A percentile compares a stretch with the other conserved stretches of the same genome.
Conservation (phyloP, 2,888 invertebrate species). For the Agrilus cyanescens region DNA sequence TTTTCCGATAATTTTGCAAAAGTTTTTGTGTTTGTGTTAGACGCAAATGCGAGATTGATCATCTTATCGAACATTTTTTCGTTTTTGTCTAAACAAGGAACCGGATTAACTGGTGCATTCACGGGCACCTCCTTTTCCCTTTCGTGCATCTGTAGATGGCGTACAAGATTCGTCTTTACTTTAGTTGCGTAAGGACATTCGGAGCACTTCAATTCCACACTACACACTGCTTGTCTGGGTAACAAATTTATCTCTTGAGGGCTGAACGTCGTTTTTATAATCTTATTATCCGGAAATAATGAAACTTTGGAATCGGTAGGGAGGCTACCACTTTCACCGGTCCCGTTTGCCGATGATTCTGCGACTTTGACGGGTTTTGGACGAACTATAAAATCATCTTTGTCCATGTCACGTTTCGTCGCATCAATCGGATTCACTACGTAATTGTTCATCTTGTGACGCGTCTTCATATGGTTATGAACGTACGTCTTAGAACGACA, state of each 20-base stretch:
- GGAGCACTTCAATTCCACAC: conserved; percentile 48
- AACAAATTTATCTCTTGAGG: conserved; percentile 52
- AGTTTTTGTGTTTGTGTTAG: conserved; percentile 22
- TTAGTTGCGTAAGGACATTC: conserved; percentile 58
- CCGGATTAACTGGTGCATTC: conserved; percentile 68
- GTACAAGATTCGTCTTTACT: conserved; percentile 55
- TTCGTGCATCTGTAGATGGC: conserved; percentile 58
- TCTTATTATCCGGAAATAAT: neutral
- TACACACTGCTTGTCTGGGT: conserved; percentile 53
- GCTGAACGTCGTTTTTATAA: conserved; percentile 30
- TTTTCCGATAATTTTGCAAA: conserved; percentile 16
- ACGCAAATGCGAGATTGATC: conserved; percentile 72
- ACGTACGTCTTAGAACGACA: conserved; percentile 23
- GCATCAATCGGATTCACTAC: conserved; percentile 38
- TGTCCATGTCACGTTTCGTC: conserved; percentile 34
- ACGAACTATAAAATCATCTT: conserved; percentile 39
- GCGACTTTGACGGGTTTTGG: conserved; percentile 22
- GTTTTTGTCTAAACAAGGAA: conserved; percentile 63
- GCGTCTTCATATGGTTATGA: conserved; percentile 39
- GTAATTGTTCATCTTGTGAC: conserved; percentile 37
- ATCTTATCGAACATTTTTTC: conserved; percentile 77
- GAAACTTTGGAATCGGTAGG: no score
- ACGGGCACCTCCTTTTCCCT: conserved; percentile 49
- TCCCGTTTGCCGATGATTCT: neutral
- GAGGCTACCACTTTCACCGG: neutral